Evolutionary conservation across 1,140 invertebrate genomes (phyloP), one percentile per base, ranked within the genome.

Genomic region (Pogonus chalceus): DNA sequence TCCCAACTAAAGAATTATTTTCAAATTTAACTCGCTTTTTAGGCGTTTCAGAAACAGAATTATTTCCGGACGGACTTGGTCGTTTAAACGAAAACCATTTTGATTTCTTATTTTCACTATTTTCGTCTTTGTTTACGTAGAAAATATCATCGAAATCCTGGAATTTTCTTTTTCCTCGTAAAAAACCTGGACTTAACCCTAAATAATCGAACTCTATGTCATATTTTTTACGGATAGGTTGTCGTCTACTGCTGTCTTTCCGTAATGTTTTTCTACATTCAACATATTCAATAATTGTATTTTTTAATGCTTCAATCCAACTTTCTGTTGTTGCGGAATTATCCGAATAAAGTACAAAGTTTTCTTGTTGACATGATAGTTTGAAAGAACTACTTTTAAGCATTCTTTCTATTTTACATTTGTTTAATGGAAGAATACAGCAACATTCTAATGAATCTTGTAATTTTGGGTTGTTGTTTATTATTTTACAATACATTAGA

Each of bases 401-500:
- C 54, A 80, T 69, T 35, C 74, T 69, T 50, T 73, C 71, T 0
- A 83, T 65, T 59, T 71, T 76, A 62, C 79, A 82, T 57, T 82
- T 82, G 54, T 76, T 79, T 2, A 83, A 60, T 0, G 81, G 80
- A 51, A 83, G 71, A 49, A 81, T 74, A 56, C 75, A 76, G 52
- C 70, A 75, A 53, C 80, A 75, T 59, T 76, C 76, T 2, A 84
- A 56, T 0, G 77, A 76, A 57, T 72, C 74, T 23, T 61, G 50
- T 52, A 59, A 46, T 14, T 50, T 47, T 20, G 58, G 50, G 24
- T 63, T 60, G 2, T 60, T 61, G 59, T 71, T 72, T 50, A 72
- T 62, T 46, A 77, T 73, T 69, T 79, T 81, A 56, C 77, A 82
- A 59, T 81, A 81, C 58, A 83, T 67, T 20, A 84, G 74, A 62